Evolutionary conservation across 1,140 invertebrate genomes (phyloP).

Genomic region (Trichoplusia ni): DNA sequence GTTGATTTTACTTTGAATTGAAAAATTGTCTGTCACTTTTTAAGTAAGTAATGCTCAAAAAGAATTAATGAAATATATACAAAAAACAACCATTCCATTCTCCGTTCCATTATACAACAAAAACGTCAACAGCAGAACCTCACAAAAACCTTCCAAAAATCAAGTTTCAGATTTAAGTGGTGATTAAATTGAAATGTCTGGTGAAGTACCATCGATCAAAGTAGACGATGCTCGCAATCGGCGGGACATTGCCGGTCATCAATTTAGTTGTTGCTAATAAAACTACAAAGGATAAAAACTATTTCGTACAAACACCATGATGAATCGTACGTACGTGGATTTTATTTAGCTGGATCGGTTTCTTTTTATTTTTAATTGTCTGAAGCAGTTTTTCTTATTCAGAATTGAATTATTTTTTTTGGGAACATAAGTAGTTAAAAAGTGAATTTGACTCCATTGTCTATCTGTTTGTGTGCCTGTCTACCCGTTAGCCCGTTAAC

Average conservation of each 20-base stretch:
- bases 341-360: slow-evolving; percentile 19
- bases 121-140: too few relatives aligned
- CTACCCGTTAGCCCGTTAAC: too few relatives aligned
- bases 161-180: slow-evolving; percentile 26
- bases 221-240: slow-evolving; percentile 25
- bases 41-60: too few relatives aligned
- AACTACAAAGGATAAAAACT: slow-evolving; percentile 43
- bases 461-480: too few relatives aligned
- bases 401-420: too few relatives aligned
- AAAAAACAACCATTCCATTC: too few relatives aligned
- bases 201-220: slow-evolving; percentile 31
- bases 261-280: slow-evolving; percentile 40
- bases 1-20: too few relatives aligned
- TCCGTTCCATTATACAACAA: too few relatives aligned
- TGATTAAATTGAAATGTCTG: slow-evolving; percentile 35
- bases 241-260: slow-evolving; percentile 27
- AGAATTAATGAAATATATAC: too few relatives aligned
- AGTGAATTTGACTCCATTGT: too few relatives aligned
- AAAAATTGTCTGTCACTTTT: too few relatives aligned
- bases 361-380: neutral
- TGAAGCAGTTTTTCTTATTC: neutral
- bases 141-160: slow-evolving; percentile 10
- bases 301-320: slow-evolving; percentile 46
- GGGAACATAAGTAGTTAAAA: too few relatives aligned
- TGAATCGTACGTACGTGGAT: slow-evolving; percentile 33